Conservation (phyloP, 1,140 invertebrate genomes). For the Trichoplusia ni region DNA sequence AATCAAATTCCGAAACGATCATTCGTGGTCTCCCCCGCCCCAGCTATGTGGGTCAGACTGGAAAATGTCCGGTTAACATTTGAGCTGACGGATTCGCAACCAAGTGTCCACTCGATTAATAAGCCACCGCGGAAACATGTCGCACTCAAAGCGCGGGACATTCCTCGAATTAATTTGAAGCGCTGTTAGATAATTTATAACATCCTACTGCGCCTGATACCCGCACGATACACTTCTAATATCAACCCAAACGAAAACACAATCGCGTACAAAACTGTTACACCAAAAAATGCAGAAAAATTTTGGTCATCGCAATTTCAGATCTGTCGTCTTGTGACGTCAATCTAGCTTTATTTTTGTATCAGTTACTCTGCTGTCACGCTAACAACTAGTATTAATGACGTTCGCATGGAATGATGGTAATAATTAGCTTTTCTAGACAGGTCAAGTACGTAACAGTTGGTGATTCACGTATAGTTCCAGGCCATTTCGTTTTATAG, state of each 20-base stretch:
- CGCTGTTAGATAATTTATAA: constrained; percentile 81
- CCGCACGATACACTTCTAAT: constrained; percentile 48
- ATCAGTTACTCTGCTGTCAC: constrained; percentile 21
- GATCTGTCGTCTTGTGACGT: constrained; percentile 26
- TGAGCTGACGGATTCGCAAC: constrained; percentile 62
- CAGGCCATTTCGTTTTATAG: constrained; percentile 30
- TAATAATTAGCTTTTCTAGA: constrained; percentile 27
- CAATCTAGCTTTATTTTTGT: constrained; percentile 28
- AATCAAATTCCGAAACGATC: constrained; percentile 26
- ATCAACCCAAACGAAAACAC: constrained; percentile 14
- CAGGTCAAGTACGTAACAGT: constrained; percentile 27
- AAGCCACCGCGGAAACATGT: constrained; percentile 65
- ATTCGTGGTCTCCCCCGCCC: neutral
- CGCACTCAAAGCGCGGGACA: constrained; percentile 56
- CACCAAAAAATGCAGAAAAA: neutral
- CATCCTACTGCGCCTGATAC: constrained; percentile 72
- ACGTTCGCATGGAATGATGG: constrained; percentile 19
- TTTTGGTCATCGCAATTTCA: constrained; percentile 24
- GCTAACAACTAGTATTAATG: constrained; percentile 35
- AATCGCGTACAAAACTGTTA: constrained; percentile 25
- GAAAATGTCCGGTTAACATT: constrained; percentile 53
- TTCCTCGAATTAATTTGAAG: constrained; percentile 82
- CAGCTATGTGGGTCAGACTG: constrained; percentile 54
- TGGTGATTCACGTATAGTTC: constrained; percentile 25
- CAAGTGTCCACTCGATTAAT: constrained; percentile 76